Percentiles rank a stretch among this genome's conserved stretches.
phyloP scores from a whole-genome alignment of 2,888 invertebrate genomes.

The Drosophila fulvimacula region DNA sequence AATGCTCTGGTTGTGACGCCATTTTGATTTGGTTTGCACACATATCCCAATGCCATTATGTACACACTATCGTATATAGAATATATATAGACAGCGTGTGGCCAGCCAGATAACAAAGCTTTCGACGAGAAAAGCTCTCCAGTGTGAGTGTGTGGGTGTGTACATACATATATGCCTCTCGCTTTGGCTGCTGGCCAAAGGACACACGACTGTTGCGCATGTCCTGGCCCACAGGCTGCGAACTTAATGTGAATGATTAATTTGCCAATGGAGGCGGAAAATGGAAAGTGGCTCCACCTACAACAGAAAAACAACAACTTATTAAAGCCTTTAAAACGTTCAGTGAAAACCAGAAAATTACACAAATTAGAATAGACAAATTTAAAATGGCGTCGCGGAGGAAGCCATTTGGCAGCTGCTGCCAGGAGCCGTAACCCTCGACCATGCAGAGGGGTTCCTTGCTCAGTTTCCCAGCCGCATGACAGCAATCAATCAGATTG shows the following conservation, averaged over 20 bases:
- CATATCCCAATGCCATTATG: slow-evolving; percentile 27
- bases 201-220: slow-evolving; percentile 75
- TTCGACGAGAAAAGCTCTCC: slow-evolving; percentile 42
- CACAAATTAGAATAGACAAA: slow-evolving; percentile 17
- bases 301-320: slow-evolving; percentile 7
- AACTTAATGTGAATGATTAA: slow-evolving; percentile 79
- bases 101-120: slow-evolving; percentile 73
- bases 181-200: slow-evolving; percentile 54
- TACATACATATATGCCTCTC: slow-evolving; percentile 60
- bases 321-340: slow-evolving; percentile 52
- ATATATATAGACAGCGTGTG: slow-evolving; percentile 38
- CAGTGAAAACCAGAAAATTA: slow-evolving; percentile 1
- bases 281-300: slow-evolving; percentile 73
- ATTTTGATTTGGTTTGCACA: slow-evolving; percentile 66
- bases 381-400: slow-evolving; percentile 64
- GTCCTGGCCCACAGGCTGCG: slow-evolving; percentile 69
- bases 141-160: background rate
- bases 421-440: slow-evolving; percentile 35
- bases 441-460: slow-evolving; percentile 13
- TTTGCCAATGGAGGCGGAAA: slow-evolving; percentile 61
- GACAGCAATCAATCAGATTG: slow-evolving; percentile 80
- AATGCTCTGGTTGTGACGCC: slow-evolving; percentile 55
- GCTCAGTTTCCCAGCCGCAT: slow-evolving; percentile 47
- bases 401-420: slow-evolving; percentile 58
- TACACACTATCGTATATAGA: slow-evolving; percentile 9